A percentile compares a stretch with the other conserved stretches of the same genome.
phyloP scores from a whole-genome alignment of 2,888 invertebrate genomes.

The Parelbella ahira region DNA sequence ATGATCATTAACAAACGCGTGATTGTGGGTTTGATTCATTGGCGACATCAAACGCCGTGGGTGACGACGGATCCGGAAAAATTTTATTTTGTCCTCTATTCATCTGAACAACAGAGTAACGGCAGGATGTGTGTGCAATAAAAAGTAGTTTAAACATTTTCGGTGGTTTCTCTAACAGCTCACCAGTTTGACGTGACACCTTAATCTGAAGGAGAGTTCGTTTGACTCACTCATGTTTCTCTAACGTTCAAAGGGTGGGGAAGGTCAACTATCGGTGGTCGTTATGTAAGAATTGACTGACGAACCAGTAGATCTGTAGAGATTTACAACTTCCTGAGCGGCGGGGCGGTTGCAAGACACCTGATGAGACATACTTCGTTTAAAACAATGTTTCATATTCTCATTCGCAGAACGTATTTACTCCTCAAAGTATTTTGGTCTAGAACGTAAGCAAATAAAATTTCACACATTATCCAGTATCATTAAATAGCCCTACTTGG shows the following conservation, averaged over 20 bases:
- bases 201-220: conserved; percentile 21
- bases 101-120: conserved; percentile 38
- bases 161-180: conserved; percentile 45
- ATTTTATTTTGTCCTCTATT: conserved; percentile 39
- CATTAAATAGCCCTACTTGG: too few relatives aligned
- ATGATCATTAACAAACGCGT: conserved; percentile 32
- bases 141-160: conserved; percentile 64
- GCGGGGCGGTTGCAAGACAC: conserved; percentile 47
- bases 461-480: too few relatives aligned
- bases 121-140: conserved; percentile 63
- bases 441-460: too few relatives aligned
- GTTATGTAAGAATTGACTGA: conserved; percentile 47
- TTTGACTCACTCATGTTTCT: conserved; percentile 17
- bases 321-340: conserved; percentile 74
- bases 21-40: conserved; percentile 45
- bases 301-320: conserved; percentile 46
- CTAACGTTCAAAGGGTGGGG: conserved; percentile 25
- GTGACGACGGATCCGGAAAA: conserved; percentile 34
- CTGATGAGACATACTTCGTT: conserved; percentile 43
- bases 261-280: conserved; percentile 43
- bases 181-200: conserved; percentile 40
- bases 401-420: too few relatives aligned
- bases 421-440: too few relatives aligned
- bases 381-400: conserved; percentile 30
- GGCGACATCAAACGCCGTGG: conserved; percentile 38